phyloP scores from a whole-genome alignment of 2,113 vertebrate genomes.

The Cynopterus brachyotis region DNA sequence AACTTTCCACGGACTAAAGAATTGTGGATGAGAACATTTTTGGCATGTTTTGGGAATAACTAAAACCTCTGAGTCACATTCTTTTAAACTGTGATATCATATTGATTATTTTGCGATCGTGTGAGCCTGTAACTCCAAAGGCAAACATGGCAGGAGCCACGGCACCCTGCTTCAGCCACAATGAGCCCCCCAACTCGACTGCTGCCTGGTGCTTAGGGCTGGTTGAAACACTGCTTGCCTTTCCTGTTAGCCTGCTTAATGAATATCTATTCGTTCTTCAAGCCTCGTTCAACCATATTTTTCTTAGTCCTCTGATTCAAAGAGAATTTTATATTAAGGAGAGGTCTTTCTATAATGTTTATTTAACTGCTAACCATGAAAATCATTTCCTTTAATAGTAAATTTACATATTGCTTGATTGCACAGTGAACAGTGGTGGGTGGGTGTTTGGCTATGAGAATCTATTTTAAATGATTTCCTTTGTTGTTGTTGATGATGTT shows the following conservation, averaged over 20 bases:
- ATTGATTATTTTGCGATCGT: not conserved
- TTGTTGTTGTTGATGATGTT: slow-evolving; percentile 35
- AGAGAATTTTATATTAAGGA: slow-evolving; percentile 34
- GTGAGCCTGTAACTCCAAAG: not conserved
- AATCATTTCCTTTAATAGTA: slow-evolving; percentile 56
- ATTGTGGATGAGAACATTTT: not conserved
- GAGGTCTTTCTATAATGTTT: not conserved
- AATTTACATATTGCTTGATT: slow-evolving; percentile 24
- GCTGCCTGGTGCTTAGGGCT: not conserved
- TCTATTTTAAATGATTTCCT: slow-evolving; percentile 51
- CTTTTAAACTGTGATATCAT: not conserved
- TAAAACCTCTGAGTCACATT: not conserved
- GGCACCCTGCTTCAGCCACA: not conserved
- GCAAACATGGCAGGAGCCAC: not conserved
- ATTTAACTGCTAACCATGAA: not conserved
- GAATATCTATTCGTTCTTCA: not conserved
- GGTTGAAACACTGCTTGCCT: not conserved
- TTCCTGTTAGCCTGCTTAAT: not conserved
- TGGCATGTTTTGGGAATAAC: not conserved
- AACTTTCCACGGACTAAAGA: not conserved
- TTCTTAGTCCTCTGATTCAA: slow-evolving; percentile 28
- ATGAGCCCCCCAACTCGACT: not conserved
- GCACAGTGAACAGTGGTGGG: not conserved
- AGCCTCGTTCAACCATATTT: not conserved
- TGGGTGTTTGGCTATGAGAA: slow-evolving; percentile 41